Evolutionary conservation across 1,140 invertebrate species (phyloP), one percentile per base, ranked within the genome.

Genomic region (Bombus ignitus): DNA sequence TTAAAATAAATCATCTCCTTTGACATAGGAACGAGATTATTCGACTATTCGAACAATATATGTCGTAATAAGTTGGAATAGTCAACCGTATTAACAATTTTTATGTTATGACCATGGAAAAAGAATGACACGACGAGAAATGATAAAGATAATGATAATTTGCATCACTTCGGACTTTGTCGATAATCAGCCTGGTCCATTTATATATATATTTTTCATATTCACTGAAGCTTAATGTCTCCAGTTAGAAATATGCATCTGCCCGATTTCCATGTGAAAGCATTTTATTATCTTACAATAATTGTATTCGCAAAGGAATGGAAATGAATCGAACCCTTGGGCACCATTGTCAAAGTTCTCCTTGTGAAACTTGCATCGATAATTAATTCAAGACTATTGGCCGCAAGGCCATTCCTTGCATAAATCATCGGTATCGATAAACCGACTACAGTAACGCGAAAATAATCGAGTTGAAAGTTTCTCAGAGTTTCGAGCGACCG

Each of bases 391-490:
- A 47, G 44, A 47, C 22, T 35, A 37, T 53, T 18, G 42, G 22
- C 32, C 15, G 13, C 18, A 53, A 53, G 47, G 22, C 18, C 47
- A 22, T 53, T 53, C 18, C 47, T 22, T 53, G 25, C 44, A 37
- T 37, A 80, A 80, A 70, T 80, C 65, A 80, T 32, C 8, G 8
- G n/a, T 68, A n/a, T 37, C 65, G 35, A 28, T 44, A 44, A 35
- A 9, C 13, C 18, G 1, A 1, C 5, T 15, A 12, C 32, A 32
- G 22, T 42, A 68, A 18, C 2, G 35, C 13, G 44, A 15, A n/a
- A 47, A 77, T 70, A 77, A 83, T 77, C 37, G 44, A 39, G 44
- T 44, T 32, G 68, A 9, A 62, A 73, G 47, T 25, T 81, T 72
- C 79, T 68, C 35, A 8, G 10, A 28, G n/a, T 44, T 44, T 62